These are phyloP conservation scores for Mus spretus DNA, from an alignment of 2,797 vertebrate species.

Conservation along the genomic window DNA sequence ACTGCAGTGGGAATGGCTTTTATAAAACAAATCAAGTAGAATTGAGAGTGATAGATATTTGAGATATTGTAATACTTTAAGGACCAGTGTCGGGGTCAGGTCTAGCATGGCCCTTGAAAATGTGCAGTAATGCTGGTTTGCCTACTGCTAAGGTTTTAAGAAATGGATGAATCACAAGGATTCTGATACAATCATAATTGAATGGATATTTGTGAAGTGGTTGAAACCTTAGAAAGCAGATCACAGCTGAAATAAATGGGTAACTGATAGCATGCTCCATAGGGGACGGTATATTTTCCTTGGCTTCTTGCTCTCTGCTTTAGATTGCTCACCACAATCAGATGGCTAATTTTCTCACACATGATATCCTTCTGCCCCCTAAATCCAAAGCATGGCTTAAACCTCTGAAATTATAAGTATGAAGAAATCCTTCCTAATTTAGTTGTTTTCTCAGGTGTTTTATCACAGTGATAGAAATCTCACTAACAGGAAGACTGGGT, in stretches of 20 bases:
- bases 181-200: not conserved
- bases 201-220: not conserved
- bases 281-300: too few species aligned
- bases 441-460: not conserved
- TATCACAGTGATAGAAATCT: not conserved
- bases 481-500: not conserved
- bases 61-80: not conserved
- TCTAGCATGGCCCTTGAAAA: not conserved
- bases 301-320: not conserved
- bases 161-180: not conserved
- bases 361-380: not conserved
- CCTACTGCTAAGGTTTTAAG: not conserved
- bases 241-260: not conserved
- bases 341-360: not conserved
- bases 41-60: rapidly evolving
- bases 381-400: not conserved
- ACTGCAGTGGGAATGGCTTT: not conserved
- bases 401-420: not conserved
- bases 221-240: not conserved
- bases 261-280: not conserved
- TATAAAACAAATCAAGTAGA: not conserved
- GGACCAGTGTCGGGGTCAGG: not conserved
- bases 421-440: not conserved
- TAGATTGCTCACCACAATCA: not conserved
- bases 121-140: too few species aligned